These are phyloP conservation scores for Micrasema minimum DNA, from an alignment of 1,140 invertebrate genomes.

Conservation along the genomic window DNA sequence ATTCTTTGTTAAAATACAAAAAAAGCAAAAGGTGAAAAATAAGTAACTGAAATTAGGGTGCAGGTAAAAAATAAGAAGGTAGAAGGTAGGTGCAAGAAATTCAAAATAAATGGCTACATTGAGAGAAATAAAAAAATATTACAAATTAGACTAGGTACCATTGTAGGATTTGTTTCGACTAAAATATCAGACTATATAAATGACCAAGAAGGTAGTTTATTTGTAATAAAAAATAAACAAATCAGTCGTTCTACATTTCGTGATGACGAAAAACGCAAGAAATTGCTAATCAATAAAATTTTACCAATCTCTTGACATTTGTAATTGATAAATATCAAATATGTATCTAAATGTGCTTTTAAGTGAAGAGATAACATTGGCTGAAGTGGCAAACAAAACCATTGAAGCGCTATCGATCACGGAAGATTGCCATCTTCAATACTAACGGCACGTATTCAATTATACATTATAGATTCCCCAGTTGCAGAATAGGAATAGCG, in stretches of 20 bases:
- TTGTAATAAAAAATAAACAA: slow-evolving; percentile 7
- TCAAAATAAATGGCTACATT: no score
- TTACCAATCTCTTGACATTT: not conserved
- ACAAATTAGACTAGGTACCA: no score
- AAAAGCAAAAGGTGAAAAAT: no score
- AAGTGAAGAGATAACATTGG: slow-evolving; percentile 20
- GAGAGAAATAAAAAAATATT: no score
- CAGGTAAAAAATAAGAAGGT: not conserved
- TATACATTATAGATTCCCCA: no score
- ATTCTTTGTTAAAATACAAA: no score
- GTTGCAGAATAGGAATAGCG: no score
- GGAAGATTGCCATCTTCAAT: slow-evolving; percentile 6
- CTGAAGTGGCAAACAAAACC: slow-evolving; percentile 29
- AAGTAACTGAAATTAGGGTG: no score
- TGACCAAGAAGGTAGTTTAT: no score
- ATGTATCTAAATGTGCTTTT: slow-evolving; percentile 5
- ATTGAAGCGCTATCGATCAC: no score
- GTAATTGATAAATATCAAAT: not conserved
- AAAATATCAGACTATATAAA: no score
- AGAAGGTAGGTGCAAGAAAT: not conserved
- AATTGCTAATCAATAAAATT: not conserved
- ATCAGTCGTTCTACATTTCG: not conserved
- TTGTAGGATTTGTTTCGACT: no score
- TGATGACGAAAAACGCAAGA: not conserved
- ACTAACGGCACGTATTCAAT: not conserved